Base-by-base conservation (phyloP, 2,113 vertebrate species). In the Recurvirostra avosetta region DNA sequence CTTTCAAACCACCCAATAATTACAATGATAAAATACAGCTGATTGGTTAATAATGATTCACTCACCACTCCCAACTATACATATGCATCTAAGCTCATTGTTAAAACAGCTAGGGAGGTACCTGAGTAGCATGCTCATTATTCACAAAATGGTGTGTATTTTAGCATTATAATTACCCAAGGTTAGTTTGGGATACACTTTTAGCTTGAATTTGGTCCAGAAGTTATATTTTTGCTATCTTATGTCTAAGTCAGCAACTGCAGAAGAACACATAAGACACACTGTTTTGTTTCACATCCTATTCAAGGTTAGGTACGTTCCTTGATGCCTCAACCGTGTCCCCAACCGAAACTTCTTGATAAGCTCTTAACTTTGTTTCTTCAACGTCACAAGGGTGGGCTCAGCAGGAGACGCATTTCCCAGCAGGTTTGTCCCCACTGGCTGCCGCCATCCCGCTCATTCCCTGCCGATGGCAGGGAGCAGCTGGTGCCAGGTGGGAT, bases 391-490 rank as follows among this genome's bases (percentile, higher is more conserved):
- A 2, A 21, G 12, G 67, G 38, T 2, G 12, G 13, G 50, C 85
- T 70, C 56, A 47, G 45, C 5, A 47, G 22, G 21, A 81, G 58
- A 30, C 3, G 7, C n/a, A 13, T 26, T 71, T 87, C 74, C 52
- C 85, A 61, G 52, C 66, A 67, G 45, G 50, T 65, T 63, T 45
- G 32, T 85, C 41, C 21, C 59, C 1, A 0, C 55, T 36, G 75
- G 49, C 26, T 72, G 70, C 59, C 8, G 1, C 25, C 11, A 7
- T 36, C 52, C 63, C 0, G 0, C 47, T 49, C 55, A 0, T 27
- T 32, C 63, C 68, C 45, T 8, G 55, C 76, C 71, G 84, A 83
- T 72, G 43, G 66, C 59, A 45, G 86, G 66, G 62, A 88, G 53
- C 49, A 86, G 80, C 49, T 32, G 58, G 50, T 16, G 11, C 0